These are phyloP conservation scores for Philonicus albiceps DNA, from an alignment of 2,888 invertebrate genomes.

Conservation along the genomic window DNA sequence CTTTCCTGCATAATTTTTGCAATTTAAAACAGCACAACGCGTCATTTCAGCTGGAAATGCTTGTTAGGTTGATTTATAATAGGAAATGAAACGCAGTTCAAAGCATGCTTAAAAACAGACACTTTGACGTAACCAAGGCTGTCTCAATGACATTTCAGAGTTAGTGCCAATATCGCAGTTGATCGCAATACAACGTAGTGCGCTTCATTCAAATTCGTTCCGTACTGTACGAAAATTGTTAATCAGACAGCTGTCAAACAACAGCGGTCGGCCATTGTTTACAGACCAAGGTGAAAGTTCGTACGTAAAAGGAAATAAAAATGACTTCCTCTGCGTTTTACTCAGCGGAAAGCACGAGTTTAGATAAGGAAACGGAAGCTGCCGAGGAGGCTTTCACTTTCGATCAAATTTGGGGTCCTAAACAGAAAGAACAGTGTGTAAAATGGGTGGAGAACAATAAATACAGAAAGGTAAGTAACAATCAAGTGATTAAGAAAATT, in stretches of 20 bases:
- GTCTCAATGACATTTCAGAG: too few relatives aligned
- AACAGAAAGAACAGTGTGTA: conserved; percentile 55
- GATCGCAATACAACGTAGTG: too few relatives aligned
- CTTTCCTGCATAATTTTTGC: neutral
- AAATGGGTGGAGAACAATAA: conserved; percentile 76
- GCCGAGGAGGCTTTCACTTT: conserved; percentile 49
- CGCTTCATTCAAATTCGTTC: neutral
- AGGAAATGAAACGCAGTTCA: neutral
- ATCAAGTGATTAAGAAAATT: neutral
- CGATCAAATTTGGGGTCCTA: conserved; percentile 59
- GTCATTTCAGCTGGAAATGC: neutral
- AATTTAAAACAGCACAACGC: neutral
- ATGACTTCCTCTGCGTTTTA: conserved; percentile 58
- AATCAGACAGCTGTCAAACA: neutral
- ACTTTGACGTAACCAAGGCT: neutral
- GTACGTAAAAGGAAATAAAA: conserved; percentile 8
- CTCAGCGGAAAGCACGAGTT: conserved; percentile 56
- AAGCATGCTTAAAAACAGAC: neutral
- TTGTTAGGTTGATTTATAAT: neutral
- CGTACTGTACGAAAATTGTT: neutral
- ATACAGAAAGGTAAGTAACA: conserved; percentile 71
- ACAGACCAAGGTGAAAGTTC: neutral
- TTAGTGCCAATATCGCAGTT: too few relatives aligned
- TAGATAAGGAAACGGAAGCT: conserved; percentile 56
- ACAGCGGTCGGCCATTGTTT: neutral